phyloP scores from a whole-genome alignment of 2,797 vertebrate species.

The Furcifer pardalis region DNA sequence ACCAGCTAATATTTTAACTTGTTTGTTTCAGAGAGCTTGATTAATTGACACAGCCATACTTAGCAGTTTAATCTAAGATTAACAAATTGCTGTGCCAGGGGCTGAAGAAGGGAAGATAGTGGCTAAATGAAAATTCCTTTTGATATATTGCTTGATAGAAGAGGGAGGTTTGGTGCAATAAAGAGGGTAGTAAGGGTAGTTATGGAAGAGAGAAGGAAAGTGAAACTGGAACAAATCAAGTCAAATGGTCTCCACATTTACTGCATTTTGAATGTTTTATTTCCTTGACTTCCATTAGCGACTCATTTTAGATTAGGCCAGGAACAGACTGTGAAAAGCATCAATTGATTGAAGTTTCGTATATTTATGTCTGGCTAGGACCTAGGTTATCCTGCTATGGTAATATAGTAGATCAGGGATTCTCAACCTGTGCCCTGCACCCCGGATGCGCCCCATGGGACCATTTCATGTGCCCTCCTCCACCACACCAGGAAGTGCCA shows the following conservation, averaged over 20 bases:
- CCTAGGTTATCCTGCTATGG: too few species aligned
- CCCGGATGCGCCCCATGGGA: too few species aligned
- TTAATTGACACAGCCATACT: conserved; percentile 48
- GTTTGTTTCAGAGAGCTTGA: conserved; percentile 61
- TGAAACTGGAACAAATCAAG: conserved; percentile 13
- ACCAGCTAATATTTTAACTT: conserved; percentile 51
- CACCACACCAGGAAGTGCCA: too few species aligned
- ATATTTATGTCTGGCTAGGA: too few species aligned
- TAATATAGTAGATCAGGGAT: too few species aligned
- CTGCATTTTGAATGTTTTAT: conserved; percentile 51
- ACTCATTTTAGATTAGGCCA: neutral
- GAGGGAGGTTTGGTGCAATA: neutral
- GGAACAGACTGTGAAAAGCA: neutral
- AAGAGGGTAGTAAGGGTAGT: neutral
- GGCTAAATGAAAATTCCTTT: conserved; percentile 46
- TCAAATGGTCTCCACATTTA: conserved; percentile 30
- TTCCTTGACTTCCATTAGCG: conserved; percentile 7
- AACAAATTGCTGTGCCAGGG: conserved; percentile 48
- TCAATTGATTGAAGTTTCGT: neutral
- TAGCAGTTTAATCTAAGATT: conserved; percentile 54
- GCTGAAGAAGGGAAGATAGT: conserved; percentile 28
- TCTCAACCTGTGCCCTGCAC: too few species aligned
- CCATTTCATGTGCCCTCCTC: too few species aligned
- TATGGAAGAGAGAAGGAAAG: neutral
- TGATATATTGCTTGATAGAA: conserved; percentile 38